Evolutionary conservation across 1,140 invertebrate genomes (phyloP).

Genomic region (Drosophila insularis): DNA sequence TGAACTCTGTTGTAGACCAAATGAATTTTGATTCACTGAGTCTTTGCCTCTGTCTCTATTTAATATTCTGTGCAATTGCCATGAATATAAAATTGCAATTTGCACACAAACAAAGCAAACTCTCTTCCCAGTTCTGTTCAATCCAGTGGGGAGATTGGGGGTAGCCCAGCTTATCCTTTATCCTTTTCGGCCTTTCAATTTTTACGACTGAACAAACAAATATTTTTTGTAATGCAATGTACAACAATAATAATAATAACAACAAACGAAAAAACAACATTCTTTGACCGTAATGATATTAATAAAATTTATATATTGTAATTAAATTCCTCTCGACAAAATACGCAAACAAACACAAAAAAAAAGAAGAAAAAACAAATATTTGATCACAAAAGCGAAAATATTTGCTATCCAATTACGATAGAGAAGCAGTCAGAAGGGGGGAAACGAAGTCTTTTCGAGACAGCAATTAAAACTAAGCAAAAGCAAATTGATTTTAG

Average conservation of each 20-base stretch:
- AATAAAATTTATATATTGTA: slow-evolving; percentile 66
- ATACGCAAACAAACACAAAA: slow-evolving; percentile 13
- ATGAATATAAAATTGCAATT: slow-evolving; percentile 24
- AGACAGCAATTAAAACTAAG: slow-evolving; percentile 74
- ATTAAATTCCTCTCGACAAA: slow-evolving; percentile 56
- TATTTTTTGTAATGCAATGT: slow-evolving; percentile 23
- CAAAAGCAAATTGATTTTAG: slow-evolving; percentile 72
- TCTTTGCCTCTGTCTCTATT: background rate
- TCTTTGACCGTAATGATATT: slow-evolving; percentile 38
- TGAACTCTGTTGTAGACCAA: slow-evolving; percentile 19
- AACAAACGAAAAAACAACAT: slow-evolving; percentile 2
- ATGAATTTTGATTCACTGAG: slow-evolving; percentile 15
- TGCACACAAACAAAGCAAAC: slow-evolving; percentile 12
- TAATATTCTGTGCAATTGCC: slow-evolving; percentile 18
- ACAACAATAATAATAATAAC: background rate
- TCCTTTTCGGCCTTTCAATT: background rate
- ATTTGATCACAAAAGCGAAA: slow-evolving; percentile 26
- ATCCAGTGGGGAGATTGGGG: no score
- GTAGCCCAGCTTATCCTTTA: background rate
- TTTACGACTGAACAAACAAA: slow-evolving; percentile 28
- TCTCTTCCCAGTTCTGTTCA: background rate
- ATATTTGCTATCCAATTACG: slow-evolving; percentile 71
- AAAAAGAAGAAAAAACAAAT: slow-evolving; percentile 14
- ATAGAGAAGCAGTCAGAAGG: background rate
- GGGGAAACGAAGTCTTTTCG: slow-evolving; percentile 44